Conservation (phyloP, 2,113 vertebrate genomes). For the Neodon shergylaensis region DNA sequence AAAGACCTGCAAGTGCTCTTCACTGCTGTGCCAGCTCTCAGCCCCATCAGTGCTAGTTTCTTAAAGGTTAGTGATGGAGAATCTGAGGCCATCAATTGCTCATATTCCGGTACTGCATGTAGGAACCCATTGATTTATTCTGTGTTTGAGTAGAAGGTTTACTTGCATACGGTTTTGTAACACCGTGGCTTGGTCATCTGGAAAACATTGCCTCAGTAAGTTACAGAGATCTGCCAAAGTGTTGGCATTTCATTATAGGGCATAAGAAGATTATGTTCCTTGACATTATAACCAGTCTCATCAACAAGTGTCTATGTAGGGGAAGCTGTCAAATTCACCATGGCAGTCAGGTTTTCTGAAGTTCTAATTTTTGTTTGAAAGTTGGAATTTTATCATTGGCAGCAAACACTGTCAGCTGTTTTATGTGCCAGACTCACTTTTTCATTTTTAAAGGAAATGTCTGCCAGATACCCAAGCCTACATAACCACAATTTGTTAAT, state of each 20-base stretch:
- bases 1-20: neutral
- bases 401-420: neutral
- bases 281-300: neutral
- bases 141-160: neutral
- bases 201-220: neutral
- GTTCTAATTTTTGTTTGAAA: conserved; percentile 19
- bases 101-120: neutral
- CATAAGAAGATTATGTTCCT: neutral
- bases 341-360: neutral
- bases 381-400: conserved; percentile 1
- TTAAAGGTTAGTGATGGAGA: neutral
- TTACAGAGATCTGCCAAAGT: neutral
- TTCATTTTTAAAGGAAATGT: conserved; percentile 36
- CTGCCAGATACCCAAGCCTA: neutral
- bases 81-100: neutral
- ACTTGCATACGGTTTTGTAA: neutral
- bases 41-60: neutral
- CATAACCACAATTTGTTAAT: neutral
- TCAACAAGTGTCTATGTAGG: neutral
- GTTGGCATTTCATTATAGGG: conserved; percentile 1
- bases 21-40: neutral
- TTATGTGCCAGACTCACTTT: neutral
- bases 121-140: neutral
- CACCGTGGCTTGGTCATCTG: neutral
- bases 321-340: neutral